These are phyloP conservation scores for Pollachius pollachius DNA, from an alignment of 2,113 vertebrate genomes.

Conservation along the genomic window DNA sequence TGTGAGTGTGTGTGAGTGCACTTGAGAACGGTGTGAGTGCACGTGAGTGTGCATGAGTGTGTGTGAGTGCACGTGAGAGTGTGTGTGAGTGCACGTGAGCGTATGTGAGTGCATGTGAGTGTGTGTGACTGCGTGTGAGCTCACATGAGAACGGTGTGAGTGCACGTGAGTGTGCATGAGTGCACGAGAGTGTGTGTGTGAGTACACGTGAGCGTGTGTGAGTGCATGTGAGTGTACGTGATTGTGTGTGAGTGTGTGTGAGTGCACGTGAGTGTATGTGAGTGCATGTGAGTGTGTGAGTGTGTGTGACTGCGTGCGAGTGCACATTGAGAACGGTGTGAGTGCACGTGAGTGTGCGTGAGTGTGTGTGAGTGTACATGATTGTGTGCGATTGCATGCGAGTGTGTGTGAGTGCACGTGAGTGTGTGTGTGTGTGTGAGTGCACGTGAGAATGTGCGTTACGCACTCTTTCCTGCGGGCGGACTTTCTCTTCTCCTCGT, in stretches of 20 bases:
- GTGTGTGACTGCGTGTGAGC: neutral
- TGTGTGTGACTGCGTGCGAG: too few species aligned
- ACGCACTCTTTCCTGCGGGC: conserved; percentile 97
- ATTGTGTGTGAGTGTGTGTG: too few species aligned
- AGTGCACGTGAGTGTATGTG: neutral
- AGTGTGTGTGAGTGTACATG: too few species aligned
- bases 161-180: neutral
- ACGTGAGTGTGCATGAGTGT: too few species aligned
- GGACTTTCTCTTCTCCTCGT: conserved; percentile 96
- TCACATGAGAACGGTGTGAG: too few species aligned
- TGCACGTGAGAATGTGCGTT: neutral
- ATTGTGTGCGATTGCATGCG: too few species aligned
- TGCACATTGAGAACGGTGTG: too few species aligned
- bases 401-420: neutral
- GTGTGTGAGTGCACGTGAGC: neutral
- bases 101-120: neutral
- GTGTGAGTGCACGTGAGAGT: neutral
- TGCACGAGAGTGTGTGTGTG: too few species aligned
- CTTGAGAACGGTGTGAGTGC: neutral
- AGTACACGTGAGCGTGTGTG: neutral
- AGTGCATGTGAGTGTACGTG: neutral
- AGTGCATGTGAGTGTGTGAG: too few species aligned
- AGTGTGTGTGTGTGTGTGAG: neutral
- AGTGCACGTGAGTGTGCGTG: too few species aligned
- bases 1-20: neutral